Percentiles rank a stretch among this genome's conserved stretches.
Conservation (phyloP, 2,113 vertebrate genomes). For the Empidonax traillii region DNA sequence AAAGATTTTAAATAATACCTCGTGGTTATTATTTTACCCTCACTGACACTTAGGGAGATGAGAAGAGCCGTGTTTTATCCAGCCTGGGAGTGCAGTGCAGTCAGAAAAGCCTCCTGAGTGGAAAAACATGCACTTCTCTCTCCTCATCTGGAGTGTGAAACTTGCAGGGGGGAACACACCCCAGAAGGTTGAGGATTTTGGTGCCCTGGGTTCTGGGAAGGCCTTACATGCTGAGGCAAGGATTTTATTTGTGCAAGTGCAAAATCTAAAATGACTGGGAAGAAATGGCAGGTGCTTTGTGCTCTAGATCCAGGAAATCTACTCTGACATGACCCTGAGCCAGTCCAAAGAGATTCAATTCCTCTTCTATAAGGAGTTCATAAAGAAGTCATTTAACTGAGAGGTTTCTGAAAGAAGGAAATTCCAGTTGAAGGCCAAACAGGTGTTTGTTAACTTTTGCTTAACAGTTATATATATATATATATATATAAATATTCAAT, state of each 20-base stretch:
- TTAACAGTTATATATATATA: background rate
- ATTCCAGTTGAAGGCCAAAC: background rate
- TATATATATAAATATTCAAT: background rate
- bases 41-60: background rate
- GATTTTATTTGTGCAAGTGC: conserved; percentile 2
- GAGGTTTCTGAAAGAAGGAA: background rate
- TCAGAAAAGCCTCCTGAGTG: background rate
- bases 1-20: background rate
- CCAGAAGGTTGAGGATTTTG: background rate
- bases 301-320: background rate
- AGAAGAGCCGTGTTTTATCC: background rate
- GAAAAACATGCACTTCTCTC: background rate
- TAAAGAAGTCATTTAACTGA: background rate
- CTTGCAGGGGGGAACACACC: background rate
- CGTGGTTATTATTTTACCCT: background rate
- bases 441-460: background rate
- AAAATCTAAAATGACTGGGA: conserved; percentile 2
- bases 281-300: conserved; percentile 18
- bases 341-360: background rate
- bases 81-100: background rate
- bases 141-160: background rate
- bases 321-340: background rate
- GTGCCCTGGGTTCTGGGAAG: background rate
- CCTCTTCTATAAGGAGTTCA: background rate
- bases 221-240: background rate